Conservation (phyloP, 2,888 invertebrate genomes). For the Glomeris marginata region DNA sequence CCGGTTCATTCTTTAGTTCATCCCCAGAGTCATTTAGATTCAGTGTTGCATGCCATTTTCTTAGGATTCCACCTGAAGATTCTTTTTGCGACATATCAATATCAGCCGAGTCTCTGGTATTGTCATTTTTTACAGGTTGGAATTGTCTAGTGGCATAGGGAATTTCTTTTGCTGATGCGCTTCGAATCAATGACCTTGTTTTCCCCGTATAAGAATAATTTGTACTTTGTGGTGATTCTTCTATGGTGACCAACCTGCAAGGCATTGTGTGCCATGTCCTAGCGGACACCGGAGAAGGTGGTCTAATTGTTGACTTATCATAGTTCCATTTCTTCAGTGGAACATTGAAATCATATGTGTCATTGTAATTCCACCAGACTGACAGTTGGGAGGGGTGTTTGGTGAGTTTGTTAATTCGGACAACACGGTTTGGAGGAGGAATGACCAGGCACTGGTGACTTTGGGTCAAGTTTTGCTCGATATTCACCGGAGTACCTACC, state of each 20-base stretch:
- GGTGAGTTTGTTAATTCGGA: not conserved
- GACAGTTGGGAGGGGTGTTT: conserved; percentile 5
- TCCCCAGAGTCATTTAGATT: no score
- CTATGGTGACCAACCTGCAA: not conserved
- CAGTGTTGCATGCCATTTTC: no score
- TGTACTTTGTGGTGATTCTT: not conserved
- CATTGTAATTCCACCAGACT: conserved; percentile 14
- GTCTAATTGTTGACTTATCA: not conserved
- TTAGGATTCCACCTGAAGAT: no score
- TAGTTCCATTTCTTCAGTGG: not conserved
- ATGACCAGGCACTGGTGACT: conserved; percentile 2
- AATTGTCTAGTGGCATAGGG: no score
- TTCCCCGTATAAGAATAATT: no score
- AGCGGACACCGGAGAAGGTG: not conserved
- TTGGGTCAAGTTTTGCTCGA: conserved; percentile 15
- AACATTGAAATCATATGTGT: conserved; percentile 9
- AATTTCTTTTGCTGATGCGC: no score
- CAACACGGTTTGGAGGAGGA: not conserved
- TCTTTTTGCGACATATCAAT: no score
- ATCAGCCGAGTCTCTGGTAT: no score
- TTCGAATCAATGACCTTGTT: no score
- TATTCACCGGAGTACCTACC: conserved; percentile 7
- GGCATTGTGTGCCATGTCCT: not conserved
- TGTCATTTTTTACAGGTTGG: no score
- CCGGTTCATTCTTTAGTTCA: no score